phyloP scores from a whole-genome alignment of 2,797 vertebrate genomes.

The Argentina silus region DNA sequence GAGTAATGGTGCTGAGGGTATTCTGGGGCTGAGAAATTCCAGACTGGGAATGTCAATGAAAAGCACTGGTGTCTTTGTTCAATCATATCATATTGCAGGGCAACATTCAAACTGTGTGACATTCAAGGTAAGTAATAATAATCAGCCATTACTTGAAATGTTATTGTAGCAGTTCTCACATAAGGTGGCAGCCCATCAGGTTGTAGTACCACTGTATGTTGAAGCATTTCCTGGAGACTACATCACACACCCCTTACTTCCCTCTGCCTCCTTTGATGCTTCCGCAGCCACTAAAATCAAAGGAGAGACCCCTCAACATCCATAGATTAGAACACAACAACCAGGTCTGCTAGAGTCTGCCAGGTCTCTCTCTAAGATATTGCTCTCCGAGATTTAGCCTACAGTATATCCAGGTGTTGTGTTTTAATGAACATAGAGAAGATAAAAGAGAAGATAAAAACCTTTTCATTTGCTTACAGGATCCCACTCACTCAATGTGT shows the following conservation, averaged over 20 bases:
- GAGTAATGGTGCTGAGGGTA: slow-evolving; percentile 37
- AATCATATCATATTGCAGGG: slow-evolving; percentile 32
- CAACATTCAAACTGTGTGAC: slow-evolving; percentile 44
- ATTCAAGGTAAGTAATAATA: slow-evolving; percentile 44
- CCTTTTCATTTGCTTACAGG: too few relatives aligned
- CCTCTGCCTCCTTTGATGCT: slow-evolving; percentile 64
- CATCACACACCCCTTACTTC: slow-evolving; percentile 45
- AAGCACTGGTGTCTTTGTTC: slow-evolving; percentile 40
- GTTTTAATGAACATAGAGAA: slow-evolving; percentile 61
- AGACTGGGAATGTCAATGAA: slow-evolving; percentile 24
- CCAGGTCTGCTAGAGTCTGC: slow-evolving; percentile 46
- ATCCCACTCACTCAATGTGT: too few relatives aligned
- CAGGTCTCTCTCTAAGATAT: slow-evolving; percentile 12
- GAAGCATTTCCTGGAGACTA: slow-evolving; percentile 56
- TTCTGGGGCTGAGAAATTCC: slow-evolving; percentile 28
- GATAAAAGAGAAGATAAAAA: too few relatives aligned
- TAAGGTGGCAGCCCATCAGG: slow-evolving; percentile 39
- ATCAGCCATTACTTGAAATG: slow-evolving; percentile 59
- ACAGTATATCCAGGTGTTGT: slow-evolving; percentile 43
- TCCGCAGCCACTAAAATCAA: slow-evolving; percentile 68
- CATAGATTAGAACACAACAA: slow-evolving; percentile 61
- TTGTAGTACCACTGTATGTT: slow-evolving; percentile 39
- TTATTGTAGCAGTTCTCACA: slow-evolving; percentile 48
- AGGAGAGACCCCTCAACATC: slow-evolving; percentile 56
- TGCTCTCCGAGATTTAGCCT: background rate